Conservation (phyloP, 2,888 invertebrate species). For the Oxyteleia sp. region DNA sequence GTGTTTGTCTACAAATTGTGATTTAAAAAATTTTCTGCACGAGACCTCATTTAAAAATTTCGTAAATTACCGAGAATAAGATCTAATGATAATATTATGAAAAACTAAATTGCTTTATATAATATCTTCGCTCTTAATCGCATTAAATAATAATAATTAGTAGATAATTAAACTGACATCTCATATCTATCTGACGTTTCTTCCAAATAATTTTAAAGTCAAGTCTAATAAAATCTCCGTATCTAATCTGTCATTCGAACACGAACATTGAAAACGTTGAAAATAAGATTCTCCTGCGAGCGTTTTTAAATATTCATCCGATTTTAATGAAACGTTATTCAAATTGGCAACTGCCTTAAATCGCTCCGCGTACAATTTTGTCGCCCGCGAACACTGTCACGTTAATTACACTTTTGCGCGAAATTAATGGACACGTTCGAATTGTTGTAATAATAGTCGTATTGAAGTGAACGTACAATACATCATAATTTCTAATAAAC, state of each 20-base stretch:
- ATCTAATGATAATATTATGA: slow-evolving; percentile 22
- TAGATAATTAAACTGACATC: slow-evolving; percentile 41
- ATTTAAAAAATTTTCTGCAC: slow-evolving; percentile 25
- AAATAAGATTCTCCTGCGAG: neutral
- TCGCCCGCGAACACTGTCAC: too few species aligned
- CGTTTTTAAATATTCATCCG: slow-evolving; percentile 1
- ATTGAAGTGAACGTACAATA: too few species aligned
- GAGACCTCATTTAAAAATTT: slow-evolving; percentile 47
- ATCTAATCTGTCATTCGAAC: too few species aligned
- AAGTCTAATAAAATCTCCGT: neutral
- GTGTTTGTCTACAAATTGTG: slow-evolving; percentile 29
- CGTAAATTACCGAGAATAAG: slow-evolving; percentile 9
- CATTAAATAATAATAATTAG: slow-evolving; percentile 42
- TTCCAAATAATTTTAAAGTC: slow-evolving; percentile 18
- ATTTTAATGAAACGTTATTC: neutral
- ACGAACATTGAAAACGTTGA: neutral
- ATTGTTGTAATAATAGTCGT: too few species aligned
- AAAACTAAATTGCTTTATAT: slow-evolving; percentile 30
- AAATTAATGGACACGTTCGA: too few species aligned
- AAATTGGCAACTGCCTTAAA: slow-evolving; percentile 6
- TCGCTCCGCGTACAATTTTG: neutral
- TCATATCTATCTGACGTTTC: slow-evolving; percentile 11
- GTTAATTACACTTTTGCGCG: too few species aligned
- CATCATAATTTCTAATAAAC: too few species aligned
- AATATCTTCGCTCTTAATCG: slow-evolving; percentile 29